Base-by-base conservation (phyloP, 2,797 vertebrate species). In the Neoniphon sammara region DNA sequence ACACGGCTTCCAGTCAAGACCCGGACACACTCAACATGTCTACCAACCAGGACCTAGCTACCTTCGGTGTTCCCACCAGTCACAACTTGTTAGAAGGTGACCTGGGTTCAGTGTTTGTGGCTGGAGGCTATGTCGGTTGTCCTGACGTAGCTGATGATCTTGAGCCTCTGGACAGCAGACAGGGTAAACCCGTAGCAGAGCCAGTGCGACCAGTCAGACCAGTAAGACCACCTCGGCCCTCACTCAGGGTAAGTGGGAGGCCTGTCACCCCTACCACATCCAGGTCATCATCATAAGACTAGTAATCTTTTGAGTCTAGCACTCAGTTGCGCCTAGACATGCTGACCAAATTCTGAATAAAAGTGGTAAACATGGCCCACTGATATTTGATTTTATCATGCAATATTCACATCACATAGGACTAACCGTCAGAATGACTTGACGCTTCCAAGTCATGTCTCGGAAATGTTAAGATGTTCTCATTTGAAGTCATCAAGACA, bases 91-190 rank as follows among this genome's bases (percentile, higher is more conserved):
- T 90, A 44, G 88, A 88, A 44, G 85, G 70, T 5, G 90, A 93
- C 54, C 83, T 91, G 10, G 84, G 84, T 6, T 86, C 83, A 11
- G 90, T 91, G 52, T 93, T 93, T 57, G 79, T 84, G 42, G 82
- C 80, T 20, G 91, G 91, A 59, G 91, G 91, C 63, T 93, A 93
- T 61, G 69, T 93, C 0, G 80, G 80, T 7, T 91, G 91, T 85
- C 84, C 88, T 8, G 92, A 93, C 69, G 91, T 92, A 8, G 91
- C 91, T 10, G 91, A 92, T 7, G 91, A 93, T 56, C 78, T 93
- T 0, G 89, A 92, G 57, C 88, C 87, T 23, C 49, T 91, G 73
- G 54, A 71, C 6, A 79, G 27, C 60, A 72, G 71, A 27, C 80
- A 75, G 59, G 27, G 63, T 7, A 84, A 78, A 2, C 63, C 85